Base-by-base conservation (phyloP, 2,113 vertebrate genomes). In the Heterochromis multidens region DNA sequence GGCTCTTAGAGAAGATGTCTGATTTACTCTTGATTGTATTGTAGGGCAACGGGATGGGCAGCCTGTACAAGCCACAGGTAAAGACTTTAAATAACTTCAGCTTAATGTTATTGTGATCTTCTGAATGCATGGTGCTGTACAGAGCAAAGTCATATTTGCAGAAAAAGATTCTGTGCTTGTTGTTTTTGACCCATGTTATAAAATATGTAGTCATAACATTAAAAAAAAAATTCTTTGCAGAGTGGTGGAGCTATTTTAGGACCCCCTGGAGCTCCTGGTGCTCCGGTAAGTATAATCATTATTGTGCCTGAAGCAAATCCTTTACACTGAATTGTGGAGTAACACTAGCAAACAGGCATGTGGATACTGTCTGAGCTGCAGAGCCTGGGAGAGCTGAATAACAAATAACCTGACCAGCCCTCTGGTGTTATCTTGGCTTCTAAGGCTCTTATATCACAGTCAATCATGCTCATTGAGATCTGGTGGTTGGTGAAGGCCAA, bases 11-110 rank as follows among this genome's bases (percentile, higher is more conserved):
- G 65, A 31, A 58, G 27, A 78, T 67, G 83, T 74, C 65, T 77
- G 62, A 82, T 85, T 94, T 74, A 82, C 60, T 80, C 56, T 76
- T 58, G 60, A 21, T 85, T 95, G 60, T 94, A 33, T 94, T 94
- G 90, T 97, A 99, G 94, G 96, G 97, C 83, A 98, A 97, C 29
- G 99, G 99, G 91, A 99, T 99, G 99, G 97, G 99, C 95, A 98
- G 97, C 91, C 96, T 99, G 43, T 99, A 99, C 96, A 99, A 99
- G 95, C 96, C 97, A 70, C 98, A 99, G 99, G 99, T 99, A 98
- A 93, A 94, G 91, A 90, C 19, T 57, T 78, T 31, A 65, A 46
- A 70, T 60, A 67, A 70, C 77, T 79, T 57, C 7, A 52, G 46
- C 21, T 74, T 54, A 62, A n/a, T 79, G 60, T 87, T 62, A 67